phyloP scores from a whole-genome alignment of 2,113 vertebrate species.

The Addax nasomaculatus region DNA sequence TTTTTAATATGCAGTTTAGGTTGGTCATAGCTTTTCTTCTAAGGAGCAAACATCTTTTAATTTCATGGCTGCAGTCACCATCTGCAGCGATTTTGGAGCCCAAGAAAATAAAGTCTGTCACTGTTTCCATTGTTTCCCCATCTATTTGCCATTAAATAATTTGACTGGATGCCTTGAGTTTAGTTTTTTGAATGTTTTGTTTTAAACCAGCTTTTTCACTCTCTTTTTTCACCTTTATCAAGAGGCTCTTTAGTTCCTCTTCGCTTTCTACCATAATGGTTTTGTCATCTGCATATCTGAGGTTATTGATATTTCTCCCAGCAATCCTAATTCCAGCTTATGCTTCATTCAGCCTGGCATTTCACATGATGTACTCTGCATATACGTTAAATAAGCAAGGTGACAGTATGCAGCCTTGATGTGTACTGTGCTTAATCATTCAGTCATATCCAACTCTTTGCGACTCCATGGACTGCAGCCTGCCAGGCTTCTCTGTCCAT shows the following conservation, averaged over 20 bases:
- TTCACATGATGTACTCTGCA: neutral
- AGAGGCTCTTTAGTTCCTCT: neutral
- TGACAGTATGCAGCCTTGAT: neutral
- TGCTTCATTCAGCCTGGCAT: neutral
- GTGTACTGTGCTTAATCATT: neutral
- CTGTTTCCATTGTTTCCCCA: neutral
- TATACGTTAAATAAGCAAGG: neutral
- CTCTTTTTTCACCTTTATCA: neutral
- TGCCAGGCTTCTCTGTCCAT: neutral
- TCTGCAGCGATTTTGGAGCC: neutral
- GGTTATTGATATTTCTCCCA: neutral
- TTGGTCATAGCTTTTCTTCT: neutral
- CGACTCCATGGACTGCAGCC: neutral
- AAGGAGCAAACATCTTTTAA: neutral
- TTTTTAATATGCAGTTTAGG: neutral
- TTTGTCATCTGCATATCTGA: neutral
- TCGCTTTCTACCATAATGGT: neutral
- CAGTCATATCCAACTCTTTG: neutral
- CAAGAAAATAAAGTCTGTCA: neutral
- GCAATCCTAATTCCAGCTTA: neutral
- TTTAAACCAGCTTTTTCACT: neutral
- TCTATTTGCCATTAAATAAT: neutral
- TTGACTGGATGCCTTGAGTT: neutral
- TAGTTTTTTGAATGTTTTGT: neutral
- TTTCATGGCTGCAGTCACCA: neutral